Evolutionary conservation across 2,113 vertebrate species (phyloP).

Genomic region (Lethenteron camtschaticum): DNA sequence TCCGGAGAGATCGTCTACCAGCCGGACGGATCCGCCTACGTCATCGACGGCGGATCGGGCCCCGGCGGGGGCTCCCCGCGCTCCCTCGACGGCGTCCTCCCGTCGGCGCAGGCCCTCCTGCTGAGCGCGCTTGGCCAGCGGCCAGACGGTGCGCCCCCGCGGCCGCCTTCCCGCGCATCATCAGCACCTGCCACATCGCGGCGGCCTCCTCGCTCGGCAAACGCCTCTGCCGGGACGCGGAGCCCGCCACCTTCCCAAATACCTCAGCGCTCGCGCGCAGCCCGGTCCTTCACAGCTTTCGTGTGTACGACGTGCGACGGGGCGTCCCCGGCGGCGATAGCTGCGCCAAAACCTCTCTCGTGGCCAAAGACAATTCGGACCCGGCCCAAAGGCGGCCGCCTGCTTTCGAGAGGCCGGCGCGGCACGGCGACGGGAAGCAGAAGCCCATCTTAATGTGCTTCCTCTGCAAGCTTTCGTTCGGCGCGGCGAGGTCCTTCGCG

Average conservation of each 20-base stretch:
- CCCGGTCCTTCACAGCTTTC: constrained; percentile 99
- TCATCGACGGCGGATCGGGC: constrained; percentile 55
- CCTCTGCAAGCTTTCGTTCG: constrained; percentile 97
- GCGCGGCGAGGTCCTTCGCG: constrained; percentile 84
- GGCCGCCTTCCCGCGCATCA: constrained; percentile 75
- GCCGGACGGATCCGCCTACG: constrained; percentile 92
- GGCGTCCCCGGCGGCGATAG: constrained; percentile 99
- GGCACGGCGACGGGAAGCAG: constrained; percentile 61
- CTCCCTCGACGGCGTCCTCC: constrained; percentile 13
- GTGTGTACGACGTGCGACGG: constrained; percentile 98
- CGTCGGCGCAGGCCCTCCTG: constrained; percentile 44
- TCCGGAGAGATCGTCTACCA: constrained; percentile 99
- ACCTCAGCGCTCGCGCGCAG: constrained; percentile 95
- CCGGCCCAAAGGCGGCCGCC: constrained; percentile 60
- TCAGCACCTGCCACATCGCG: constrained; percentile 99
- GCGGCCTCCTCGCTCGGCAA: constrained; percentile 90
- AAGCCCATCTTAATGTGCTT: constrained; percentile 99
- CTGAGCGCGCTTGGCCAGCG: constrained; percentile 37
- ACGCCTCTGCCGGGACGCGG: constrained; percentile 90
- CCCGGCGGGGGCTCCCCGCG: constrained; percentile 16
- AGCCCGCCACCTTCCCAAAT: constrained; percentile 63
- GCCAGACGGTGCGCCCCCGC: constrained; percentile 35
- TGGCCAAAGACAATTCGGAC: constrained; percentile 99
- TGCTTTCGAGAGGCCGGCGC: constrained; percentile 89
- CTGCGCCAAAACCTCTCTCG: constrained; percentile 99